These are phyloP conservation scores for Pseudocheirus occidentalis DNA, from an alignment of 2,797 vertebrate species.

Conservation along the genomic window DNA sequence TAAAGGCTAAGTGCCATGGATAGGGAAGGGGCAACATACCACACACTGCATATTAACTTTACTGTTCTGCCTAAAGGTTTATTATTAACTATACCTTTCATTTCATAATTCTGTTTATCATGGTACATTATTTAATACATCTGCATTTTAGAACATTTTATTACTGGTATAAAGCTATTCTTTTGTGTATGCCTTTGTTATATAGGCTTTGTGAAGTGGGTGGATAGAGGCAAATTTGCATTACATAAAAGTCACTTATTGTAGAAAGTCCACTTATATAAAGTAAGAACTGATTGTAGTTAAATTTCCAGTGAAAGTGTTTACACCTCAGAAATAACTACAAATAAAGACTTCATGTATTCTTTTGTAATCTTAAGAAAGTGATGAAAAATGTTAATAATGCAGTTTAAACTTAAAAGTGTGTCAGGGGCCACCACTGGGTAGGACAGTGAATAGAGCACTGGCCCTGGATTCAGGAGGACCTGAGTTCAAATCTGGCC, in stretches of 20 bases:
- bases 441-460: no score
- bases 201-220: neutral
- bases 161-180: neutral
- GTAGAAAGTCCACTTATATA: neutral
- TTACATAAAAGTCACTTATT: neutral
- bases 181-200: neutral
- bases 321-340: neutral
- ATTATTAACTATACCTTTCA: neutral
- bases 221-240: neutral
- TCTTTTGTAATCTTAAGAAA: neutral
- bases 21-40: neutral
- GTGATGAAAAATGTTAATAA: neutral
- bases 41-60: neutral
- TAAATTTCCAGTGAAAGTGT: neutral
- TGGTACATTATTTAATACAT: neutral
- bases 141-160: neutral
- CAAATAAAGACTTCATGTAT: neutral
- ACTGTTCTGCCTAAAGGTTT: neutral
- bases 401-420: neutral
- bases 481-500: no score
- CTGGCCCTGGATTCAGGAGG: no score
- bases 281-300: neutral
- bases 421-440: neutral
- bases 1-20: neutral
- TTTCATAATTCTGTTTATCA: neutral